Evolutionary conservation across 2,797 vertebrate species (phyloP), one percentile per base, ranked within the genome.

Genomic region (Mionectes olivaceus): DNA sequence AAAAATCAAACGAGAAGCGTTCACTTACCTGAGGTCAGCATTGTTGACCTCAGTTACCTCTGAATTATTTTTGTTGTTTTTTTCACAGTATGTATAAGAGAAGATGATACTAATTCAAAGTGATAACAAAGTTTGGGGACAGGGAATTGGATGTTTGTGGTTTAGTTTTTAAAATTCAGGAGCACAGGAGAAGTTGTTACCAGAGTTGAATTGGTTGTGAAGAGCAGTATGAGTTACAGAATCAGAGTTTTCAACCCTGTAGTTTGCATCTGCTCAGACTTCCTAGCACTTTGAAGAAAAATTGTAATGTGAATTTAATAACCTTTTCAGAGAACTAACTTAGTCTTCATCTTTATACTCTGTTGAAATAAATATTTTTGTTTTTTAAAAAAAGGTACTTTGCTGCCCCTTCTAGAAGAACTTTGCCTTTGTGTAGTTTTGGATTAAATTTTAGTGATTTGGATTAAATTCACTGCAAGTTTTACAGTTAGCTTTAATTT

Each of bases 341-440:
- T 9, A 56, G 14, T 61, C 56, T 88, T 67, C 32, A 30, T 61
- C 28, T 81, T 78, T 46, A 57, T 80, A 60, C 53, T 89, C 25
- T 6, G 0, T 43, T 86, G 37, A 67, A 89, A 43, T 61, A 33
- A 39, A 43, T 19, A 39, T 0, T 11, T 15, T 8, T 19, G 9
- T 0, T 11, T 15, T 8, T 23, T 37, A 37, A 37, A 37, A 37
- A 13, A 55, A 37, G 3, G 7, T 60, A 10, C 27, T 35, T 5
- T 68, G 7, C 33, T 91, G 41, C 35, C 22, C 10, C 74, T 92
- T 77, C 32, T 11, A 52, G 25, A 70, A 10, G 23, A 67, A 39
- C 56, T 89, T 88, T 9, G 8, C 33, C 27, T 73, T 70, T 80
- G 37, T 43, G 53, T 85, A 83, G 22, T 17, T 61, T 68, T 69